phyloP scores from a whole-genome alignment of 2,113 vertebrate species.

The Polyodon spathula region DNA sequence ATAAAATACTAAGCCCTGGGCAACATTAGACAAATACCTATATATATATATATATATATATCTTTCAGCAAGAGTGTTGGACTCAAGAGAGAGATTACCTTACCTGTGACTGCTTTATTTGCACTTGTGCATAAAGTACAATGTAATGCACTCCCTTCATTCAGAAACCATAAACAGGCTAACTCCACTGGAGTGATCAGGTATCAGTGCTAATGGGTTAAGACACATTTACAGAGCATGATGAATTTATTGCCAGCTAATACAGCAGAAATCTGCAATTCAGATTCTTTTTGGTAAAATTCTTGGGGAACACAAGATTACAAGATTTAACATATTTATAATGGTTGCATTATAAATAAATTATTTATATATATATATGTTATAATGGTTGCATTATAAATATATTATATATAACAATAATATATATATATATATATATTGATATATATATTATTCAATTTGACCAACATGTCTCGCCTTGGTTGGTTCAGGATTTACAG shows the following conservation, averaged over 20 bases:
- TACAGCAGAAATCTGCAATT: too few species aligned
- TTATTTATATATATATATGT: too few species aligned
- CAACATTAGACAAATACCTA: neutral
- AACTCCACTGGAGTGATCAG: conserved; percentile 34
- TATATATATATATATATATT: too few species aligned
- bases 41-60: neutral
- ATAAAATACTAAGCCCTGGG: conserved; percentile 76
- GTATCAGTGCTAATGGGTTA: conserved; percentile 45
- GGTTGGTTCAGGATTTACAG: neutral
- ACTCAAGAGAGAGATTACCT: conserved; percentile 6
- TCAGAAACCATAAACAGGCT: neutral
- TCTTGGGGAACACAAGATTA: too few species aligned
- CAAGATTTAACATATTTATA: too few species aligned
- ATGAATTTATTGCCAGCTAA: neutral
- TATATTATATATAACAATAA: too few species aligned
- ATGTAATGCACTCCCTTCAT: neutral
- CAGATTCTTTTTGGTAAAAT: too few species aligned
- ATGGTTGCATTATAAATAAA: too few species aligned
- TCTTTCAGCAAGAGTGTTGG: neutral
- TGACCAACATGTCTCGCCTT: too few species aligned
- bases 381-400: too few species aligned
- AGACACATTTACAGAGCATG: conserved; percentile 13
- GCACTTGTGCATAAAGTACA: neutral
- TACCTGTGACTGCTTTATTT: conserved; percentile 17
- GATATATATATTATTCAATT: too few species aligned